A percentile compares a stretch with the other conserved stretches of the same genome.
Evolutionary conservation across 2,113 vertebrate genomes (phyloP).

Genomic region (Hipposideros armiger): DNA sequence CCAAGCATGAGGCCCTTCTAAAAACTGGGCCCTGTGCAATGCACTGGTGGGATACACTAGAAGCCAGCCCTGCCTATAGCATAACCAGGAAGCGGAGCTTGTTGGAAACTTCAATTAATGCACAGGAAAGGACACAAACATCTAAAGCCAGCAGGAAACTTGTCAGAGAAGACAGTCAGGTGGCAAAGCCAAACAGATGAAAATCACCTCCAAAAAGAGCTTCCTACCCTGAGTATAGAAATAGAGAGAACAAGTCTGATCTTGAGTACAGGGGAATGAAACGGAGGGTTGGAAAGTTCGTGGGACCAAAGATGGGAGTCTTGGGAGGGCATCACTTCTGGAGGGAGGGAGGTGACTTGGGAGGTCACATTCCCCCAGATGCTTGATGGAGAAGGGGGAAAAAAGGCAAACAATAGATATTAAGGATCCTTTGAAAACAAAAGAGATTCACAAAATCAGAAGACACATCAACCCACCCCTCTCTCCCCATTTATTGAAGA

Average conservation of each 20-base stretch:
- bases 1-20: not conserved
- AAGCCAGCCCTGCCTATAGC: not conserved
- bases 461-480: not conserved
- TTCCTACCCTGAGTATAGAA: not conserved
- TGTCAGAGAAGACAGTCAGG: not conserved
- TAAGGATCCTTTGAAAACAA: not conserved
- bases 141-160: not conserved
- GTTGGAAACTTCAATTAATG: not conserved
- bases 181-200: not conserved
- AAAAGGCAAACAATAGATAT: not conserved
- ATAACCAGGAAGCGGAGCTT: not conserved
- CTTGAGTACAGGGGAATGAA: not conserved
- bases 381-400: not conserved
- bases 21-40: not conserved
- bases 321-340: not conserved
- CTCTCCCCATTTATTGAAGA: not conserved
- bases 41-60: not conserved
- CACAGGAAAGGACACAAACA: not conserved
- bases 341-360: not conserved
- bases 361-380: not conserved
- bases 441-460: not conserved
- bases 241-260: not conserved
- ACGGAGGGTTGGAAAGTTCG: not conserved
- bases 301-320: not conserved
- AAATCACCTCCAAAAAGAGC: not conserved